Percentiles rank a stretch among this genome's conserved stretches.
Conservation (phyloP, 2,797 vertebrate species). For the Xenops minutus region DNA sequence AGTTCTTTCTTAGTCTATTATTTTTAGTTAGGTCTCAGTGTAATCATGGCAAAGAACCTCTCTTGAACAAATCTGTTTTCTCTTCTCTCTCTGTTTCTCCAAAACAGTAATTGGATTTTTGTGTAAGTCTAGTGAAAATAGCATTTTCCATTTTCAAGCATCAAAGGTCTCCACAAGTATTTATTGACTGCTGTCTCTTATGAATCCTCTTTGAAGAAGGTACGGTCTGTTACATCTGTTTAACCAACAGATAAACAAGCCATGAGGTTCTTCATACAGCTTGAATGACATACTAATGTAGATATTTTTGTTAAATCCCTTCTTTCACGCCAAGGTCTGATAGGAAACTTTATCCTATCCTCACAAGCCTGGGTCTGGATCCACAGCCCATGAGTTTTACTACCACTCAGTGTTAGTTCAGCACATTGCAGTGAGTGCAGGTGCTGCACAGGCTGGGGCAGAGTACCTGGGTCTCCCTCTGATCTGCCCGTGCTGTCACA, state of each 20-base stretch:
- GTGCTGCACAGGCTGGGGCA: accelerated
- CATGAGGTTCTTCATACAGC: neutral
- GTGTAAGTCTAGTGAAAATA: conserved; percentile 13
- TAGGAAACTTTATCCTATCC: neutral
- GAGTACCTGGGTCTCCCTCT: neutral
- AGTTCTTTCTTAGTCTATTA: neutral
- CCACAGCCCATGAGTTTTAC: neutral
- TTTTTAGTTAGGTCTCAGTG: neutral
- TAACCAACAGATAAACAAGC: conserved; percentile 1
- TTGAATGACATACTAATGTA: neutral
- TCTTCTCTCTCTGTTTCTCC: neutral
- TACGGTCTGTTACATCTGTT: neutral
- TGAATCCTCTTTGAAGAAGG: conserved; percentile 16
- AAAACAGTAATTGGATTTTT: conserved; percentile 4
- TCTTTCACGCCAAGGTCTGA: neutral
- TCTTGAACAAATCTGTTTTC: neutral
- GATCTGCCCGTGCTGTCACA: accelerated
- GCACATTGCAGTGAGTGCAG: neutral
- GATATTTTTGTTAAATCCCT: neutral
- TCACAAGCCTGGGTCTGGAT: neutral
- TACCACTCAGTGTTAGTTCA: neutral
- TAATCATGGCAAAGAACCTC: neutral
- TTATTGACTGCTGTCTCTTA: conserved; percentile 23
- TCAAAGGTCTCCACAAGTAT: conserved; percentile 18
- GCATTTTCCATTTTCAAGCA: conserved; percentile 48